phyloP scores from a whole-genome alignment of 1,140 invertebrate genomes.

The Aradophagus sp. region DNA sequence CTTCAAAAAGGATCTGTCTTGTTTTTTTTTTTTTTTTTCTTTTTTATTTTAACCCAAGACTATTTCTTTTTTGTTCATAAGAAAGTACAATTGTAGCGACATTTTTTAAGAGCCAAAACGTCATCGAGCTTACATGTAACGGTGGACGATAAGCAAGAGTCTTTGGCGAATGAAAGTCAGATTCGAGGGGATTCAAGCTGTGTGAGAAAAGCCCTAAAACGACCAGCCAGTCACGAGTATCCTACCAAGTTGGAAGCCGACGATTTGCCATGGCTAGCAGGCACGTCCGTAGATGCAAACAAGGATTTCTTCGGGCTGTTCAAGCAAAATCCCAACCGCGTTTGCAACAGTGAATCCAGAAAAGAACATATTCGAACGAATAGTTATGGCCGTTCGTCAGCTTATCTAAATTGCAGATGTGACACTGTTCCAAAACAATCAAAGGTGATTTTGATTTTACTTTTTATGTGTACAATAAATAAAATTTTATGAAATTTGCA shows the following conservation, averaged over 20 bases:
- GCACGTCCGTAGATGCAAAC: constrained; percentile 24
- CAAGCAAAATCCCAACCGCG: constrained; percentile 23
- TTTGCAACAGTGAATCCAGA: neutral
- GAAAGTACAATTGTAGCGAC: constrained; percentile 23
- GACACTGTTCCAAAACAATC: too few relatives aligned
- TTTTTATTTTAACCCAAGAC: neutral
- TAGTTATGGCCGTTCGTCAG: too few relatives aligned
- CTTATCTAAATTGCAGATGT: too few relatives aligned
- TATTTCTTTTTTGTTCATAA: constrained; percentile 4
- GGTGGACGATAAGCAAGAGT: constrained; percentile 19
- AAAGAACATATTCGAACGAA: constrained; percentile 2
- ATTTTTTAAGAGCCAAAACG: constrained; percentile 45
- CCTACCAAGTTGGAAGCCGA: constrained; percentile 13
- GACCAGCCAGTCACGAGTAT: constrained; percentile 47
- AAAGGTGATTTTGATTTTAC: too few relatives aligned
- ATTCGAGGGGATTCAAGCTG: constrained; percentile 2
- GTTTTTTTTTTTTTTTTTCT: neutral
- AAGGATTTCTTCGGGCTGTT: constrained; percentile 25
- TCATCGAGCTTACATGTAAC: constrained; percentile 46
- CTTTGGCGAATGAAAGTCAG: constrained; percentile 16
- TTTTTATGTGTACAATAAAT: too few relatives aligned
- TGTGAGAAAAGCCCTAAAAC: constrained; percentile 32
- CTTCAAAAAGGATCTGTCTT: too few relatives aligned
- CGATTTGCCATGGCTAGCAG: constrained; percentile 34
- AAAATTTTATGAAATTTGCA: too few relatives aligned